Evolutionary conservation across 2,888 invertebrate genomes (phyloP), one percentile per base, ranked within the genome.

Genomic region (Ditula angustiorana): DNA sequence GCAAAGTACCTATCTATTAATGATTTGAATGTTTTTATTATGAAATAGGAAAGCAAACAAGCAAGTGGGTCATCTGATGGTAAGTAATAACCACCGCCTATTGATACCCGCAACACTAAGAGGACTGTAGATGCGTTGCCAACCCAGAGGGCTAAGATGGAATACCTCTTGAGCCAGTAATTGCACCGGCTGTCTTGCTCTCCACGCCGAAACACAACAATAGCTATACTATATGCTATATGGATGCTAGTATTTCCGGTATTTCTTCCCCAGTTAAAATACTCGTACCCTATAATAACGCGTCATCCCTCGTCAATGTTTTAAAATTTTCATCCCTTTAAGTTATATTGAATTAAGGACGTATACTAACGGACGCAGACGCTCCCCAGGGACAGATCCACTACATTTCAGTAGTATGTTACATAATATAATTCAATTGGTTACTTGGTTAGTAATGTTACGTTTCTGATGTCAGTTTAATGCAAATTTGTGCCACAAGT

Each of bases 371-470:
- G 56, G 49, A 26, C 19, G 41, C 8, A 16, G 49, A 10, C 16
- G 19, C 50, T 28, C 62, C 30, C 30, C 23, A 13, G 53, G 56
- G 62, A 50, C 10, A 7, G 47, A 62, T 56, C 28, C 62, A 49
- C 56, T 41, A 50, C 16, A 30, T 57, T 49, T 28, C 19, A 41
- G 37, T 33, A 35, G 30, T 37, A 24, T 21, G 26, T 26, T 37
- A 19, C 52, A 50, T 62, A 56, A 49, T 62, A 49, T 61, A 56
- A 61, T 37, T 49, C 37, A 62, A 62, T 62, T 62, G 56, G 62
- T 41, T 50, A 56, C 49, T 50, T 56, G 41, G 62, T 30, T 41
- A 19, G 49, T 57, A 41, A 62, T 50, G 56, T 56, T 46, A 62
- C 49, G 28, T 56, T 62, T 23, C 50, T 41, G 30, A 23, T 28